Base-by-base conservation (phyloP, 2,797 vertebrate species). In the Platalea minor region DNA sequence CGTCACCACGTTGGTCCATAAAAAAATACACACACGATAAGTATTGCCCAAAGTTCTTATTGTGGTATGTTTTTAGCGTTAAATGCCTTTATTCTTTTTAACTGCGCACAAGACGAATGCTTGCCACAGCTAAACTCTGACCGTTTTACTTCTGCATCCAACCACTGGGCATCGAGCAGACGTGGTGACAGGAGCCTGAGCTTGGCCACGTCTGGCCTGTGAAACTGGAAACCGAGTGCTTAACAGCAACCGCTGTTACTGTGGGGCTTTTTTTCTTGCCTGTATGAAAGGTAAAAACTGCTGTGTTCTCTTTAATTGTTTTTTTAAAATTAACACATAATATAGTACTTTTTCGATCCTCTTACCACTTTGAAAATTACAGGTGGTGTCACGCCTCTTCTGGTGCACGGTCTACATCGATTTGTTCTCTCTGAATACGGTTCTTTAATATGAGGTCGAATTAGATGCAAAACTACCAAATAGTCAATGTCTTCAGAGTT, bases 121-220 rank as follows among this genome's bases (percentile, higher is more conserved):
- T 82, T 50, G 46, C 28, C 8, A 3, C 18, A 37, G 67, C 70
- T 60, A 3, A 74, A 11, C 37, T 69, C 54, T 1, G 29, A 17
- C 41, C 3, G 0, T 24, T 74, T 21, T 5, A 7, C 37, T 39
- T 37, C 63, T 73, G 35, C 51, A 8, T 15, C 65, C 41, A 4
- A 2, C 50, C 13, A 0, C 8, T 3, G n/a, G 17, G 12, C 4
- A 0, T 15, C 43, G 41, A 17, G 72, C 68, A 23, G 50, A 24
- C 20, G 61, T 35, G 54, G 60, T 41, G 78, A 9, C 10, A 6
- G 1, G 57, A 75, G 63, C 83, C 37, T 24, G 9, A 68, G 46
- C 59, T 31, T 31, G 5, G 9, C 5, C 65, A 17, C 33, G 7
- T 14, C 60, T 24, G 13, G 31, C 21, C 6, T 18, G 1, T 10